Base-by-base conservation (phyloP, 1,140 invertebrate genomes). In the Drosophila ercepeae region DNA sequence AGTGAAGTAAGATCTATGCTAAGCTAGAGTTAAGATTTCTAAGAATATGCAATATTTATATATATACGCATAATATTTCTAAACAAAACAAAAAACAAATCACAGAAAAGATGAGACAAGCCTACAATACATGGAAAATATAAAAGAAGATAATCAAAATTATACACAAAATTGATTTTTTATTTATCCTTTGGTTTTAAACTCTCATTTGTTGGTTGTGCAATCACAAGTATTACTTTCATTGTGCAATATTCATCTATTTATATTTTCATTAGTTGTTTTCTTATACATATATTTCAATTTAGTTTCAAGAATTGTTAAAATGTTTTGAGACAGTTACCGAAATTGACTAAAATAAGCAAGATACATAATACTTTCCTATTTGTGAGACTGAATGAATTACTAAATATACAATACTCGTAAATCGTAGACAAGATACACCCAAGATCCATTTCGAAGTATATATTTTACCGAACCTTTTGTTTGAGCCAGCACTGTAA, bases 131-230 rank as follows among this genome's bases (percentile, higher is more conserved):
- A 88, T 88, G 83, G 72, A 82, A 88, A 88, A 88, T 88, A 88
- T 88, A 88, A 86, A 78, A 88, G 74, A 89, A 89, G 82, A 88
- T 88, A 88, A 88, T 88, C 82, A 88, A 88, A 88, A 88, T 88
- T 88, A 81, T 76, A 76, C 60, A 75, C 19, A 52, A 84, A 79
- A 68, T 84, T 86, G 81, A 79, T 63, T 81, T 79, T 84, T 86
- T 86, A 63, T 67, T 57, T 79, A 25, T 44, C 32, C 13, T 75
- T 50, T 57, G 44, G 58, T 75, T 84, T 59, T 61, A 53, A 27
- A 61, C 72, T 48, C 63, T 44, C 32, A 45, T 65, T 73, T 63
- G 63, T 70, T 70, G 57, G 61, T 75, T 79, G 61, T 78, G 63
- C 54, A 48, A 69, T 69, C 44, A 44, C 45, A 8, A 11, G 27